Base-by-base conservation (phyloP, 2,888 invertebrate genomes). In the Agapetus fuscipes region DNA sequence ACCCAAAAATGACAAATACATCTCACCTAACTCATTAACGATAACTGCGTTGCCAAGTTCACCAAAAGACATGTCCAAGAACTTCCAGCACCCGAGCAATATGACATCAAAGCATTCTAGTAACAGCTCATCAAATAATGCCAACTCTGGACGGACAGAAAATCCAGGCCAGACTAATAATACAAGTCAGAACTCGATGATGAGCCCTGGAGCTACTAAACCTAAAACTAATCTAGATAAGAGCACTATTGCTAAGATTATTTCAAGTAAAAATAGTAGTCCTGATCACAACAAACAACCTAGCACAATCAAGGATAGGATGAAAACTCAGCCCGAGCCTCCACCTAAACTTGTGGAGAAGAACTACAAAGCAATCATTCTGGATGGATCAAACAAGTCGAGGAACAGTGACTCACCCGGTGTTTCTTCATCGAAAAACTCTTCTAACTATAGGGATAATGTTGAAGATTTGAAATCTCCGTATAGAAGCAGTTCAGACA, bases 11-110 rank as follows among this genome's bases (percentile, higher is more conserved):
- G 66, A 66, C 7, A 36, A 56, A 14, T 64, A 65, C 52, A 55
- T 63, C 51, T 64, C 65, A 9, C 59, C 62, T 0, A 66, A 63
- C 45, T 66, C 55, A 41, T 63, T 69, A 43, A 70, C 69, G 0
- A 70, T 70, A 34, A 68, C 69, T 0, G 62, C 70, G 0, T 66
- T 70, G 3, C 52, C 53, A 2, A 56, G 46, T 10, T 26, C 31
- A 3, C 17, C 29, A 45, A 56, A 41, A 10, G 59, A 56, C 50
- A 17, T 41, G 1, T 58, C 61, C 36, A 40, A 46, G 6, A 58
- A 61, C 4, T 62, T 61, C 39, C 57, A 53, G 51, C 37, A 37
- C 26, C 39, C 39, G 7, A 29, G 17, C 20, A 20, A 20, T 9
- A 34, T 29, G 25, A 26, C 17, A 7, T 17, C 27, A 6, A 17